Evolutionary conservation across 1,140 invertebrate genomes (phyloP).

Genomic region (Pygmarrhopalites habei): DNA sequence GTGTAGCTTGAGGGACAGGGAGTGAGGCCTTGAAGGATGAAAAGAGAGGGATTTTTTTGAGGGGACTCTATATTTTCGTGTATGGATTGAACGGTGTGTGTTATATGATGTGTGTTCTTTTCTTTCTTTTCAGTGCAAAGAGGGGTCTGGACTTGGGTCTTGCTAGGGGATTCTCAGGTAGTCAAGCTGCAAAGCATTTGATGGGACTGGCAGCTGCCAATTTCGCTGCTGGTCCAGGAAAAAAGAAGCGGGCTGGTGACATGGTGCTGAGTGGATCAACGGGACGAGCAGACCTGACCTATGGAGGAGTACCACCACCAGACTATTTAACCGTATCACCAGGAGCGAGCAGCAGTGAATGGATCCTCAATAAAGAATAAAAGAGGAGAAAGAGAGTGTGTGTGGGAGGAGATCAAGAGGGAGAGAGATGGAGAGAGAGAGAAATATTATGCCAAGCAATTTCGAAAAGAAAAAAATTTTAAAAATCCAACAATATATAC

Average conservation of each 20-base stretch:
- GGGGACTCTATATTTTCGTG: too few species aligned
- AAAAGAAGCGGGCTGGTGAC: conserved; percentile 36
- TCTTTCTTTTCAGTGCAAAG: conserved; percentile 58
- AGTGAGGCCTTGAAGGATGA: too few species aligned
- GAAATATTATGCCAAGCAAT: too few species aligned
- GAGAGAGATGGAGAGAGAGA: too few species aligned
- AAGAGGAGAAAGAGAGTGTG: not conserved
- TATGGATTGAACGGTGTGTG: too few species aligned
- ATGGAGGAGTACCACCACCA: not conserved
- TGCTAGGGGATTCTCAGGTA: conserved; percentile 75
- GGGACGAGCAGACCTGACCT: conserved; percentile 6
- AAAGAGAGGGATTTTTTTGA: too few species aligned
- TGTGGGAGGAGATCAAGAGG: too few species aligned
- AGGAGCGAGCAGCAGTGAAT: conserved; percentile 14
- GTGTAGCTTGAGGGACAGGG: too few species aligned
- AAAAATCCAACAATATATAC: too few species aligned
- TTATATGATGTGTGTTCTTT: too few species aligned
- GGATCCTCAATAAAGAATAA: conserved; percentile 19
- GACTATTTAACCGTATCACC: conserved; percentile 5
- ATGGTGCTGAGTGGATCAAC: not conserved
- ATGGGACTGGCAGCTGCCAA: conserved; percentile 53
- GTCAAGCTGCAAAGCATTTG: conserved; percentile 78
- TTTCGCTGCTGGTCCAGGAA: conserved; percentile 37
- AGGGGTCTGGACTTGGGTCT: conserved; percentile 72
- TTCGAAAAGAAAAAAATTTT: too few species aligned